phyloP scores from a whole-genome alignment of 92 coral and sea anemone genomes.

The Montipora capitata region DNA sequence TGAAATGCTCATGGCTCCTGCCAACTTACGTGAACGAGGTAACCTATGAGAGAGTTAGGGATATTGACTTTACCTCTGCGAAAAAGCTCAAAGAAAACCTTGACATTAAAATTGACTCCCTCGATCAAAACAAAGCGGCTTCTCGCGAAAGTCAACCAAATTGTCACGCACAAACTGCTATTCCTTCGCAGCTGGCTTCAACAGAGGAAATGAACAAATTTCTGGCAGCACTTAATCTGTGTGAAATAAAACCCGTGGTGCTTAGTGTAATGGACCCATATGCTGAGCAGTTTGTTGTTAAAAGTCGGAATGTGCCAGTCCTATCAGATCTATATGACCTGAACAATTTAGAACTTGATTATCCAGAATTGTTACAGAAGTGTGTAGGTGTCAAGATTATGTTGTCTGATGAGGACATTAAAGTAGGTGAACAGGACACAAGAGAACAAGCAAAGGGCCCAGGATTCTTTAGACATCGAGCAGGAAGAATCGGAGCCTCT shows the following conservation, averaged over 20 bases:
- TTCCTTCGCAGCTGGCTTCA: background rate
- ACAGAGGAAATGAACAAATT: background rate
- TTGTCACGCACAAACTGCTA: too few relatives aligned
- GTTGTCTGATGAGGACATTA: slow-evolving; percentile 56
- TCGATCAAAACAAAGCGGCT: too few relatives aligned
- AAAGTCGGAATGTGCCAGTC: slow-evolving; percentile 30
- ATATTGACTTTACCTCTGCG: too few relatives aligned
- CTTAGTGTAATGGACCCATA: background rate
- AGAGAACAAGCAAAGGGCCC: slow-evolving; percentile 52
- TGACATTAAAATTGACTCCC: too few relatives aligned
- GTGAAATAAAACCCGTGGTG: slow-evolving; percentile 29
- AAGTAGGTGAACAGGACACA: slow-evolving; percentile 50
- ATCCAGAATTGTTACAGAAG: slow-evolving; percentile 46
- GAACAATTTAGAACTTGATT: slow-evolving; percentile 39
- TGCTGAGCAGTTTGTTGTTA: slow-evolving; percentile 19
- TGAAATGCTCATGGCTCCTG: background rate
- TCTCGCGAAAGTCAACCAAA: too few relatives aligned
- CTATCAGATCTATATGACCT: slow-evolving; percentile 43
- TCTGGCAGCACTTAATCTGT: slow-evolving; percentile 9
- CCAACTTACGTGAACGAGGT: background rate
- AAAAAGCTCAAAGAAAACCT: too few relatives aligned
- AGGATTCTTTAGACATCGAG: slow-evolving; percentile 74
- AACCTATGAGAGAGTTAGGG: background rate
- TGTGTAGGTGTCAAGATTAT: slow-evolving; percentile 36
- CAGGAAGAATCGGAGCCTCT: slow-evolving; percentile 76